phyloP scores from a whole-genome alignment of 2,888 invertebrate species.

The Leptinotarsa juncta region DNA sequence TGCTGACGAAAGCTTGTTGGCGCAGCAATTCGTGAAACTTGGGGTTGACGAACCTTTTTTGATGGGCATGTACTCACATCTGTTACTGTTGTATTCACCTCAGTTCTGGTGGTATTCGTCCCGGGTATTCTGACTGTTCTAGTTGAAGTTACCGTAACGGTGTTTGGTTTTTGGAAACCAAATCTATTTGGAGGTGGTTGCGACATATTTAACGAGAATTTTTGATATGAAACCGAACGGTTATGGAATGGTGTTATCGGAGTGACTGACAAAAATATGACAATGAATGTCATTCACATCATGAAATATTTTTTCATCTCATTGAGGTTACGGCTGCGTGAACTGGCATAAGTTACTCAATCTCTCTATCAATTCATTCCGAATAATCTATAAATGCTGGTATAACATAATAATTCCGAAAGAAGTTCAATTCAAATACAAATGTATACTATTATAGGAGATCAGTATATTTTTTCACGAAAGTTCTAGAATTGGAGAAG shows the following conservation, averaged over 20 bases:
- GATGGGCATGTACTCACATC: not conserved
- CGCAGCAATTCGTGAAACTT: not conserved
- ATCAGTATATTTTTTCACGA: no score
- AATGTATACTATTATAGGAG: no score
- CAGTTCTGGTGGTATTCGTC: not conserved
- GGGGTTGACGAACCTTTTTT: not conserved
- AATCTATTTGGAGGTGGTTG: slow-evolving; percentile 10
- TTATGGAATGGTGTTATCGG: slow-evolving; percentile 7
- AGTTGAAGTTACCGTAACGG: slow-evolving; percentile 1
- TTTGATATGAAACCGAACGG: not conserved
- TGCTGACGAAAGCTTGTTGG: not conserved
- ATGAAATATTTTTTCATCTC: no score
- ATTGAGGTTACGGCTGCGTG: no score
- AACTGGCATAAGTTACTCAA: no score
- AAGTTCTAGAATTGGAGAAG: no score
- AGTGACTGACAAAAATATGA: slow-evolving; percentile 4
- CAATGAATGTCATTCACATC: not conserved
- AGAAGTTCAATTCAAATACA: no score
- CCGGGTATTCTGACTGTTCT: slow-evolving; percentile 7
- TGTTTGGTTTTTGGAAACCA: slow-evolving; percentile 6
- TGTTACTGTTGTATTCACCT: not conserved
- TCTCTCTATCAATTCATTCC: no score
- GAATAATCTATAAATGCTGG: no score
- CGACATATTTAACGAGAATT: slow-evolving; percentile 9
- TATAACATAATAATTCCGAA: no score